phyloP scores from a whole-genome alignment of 2,888 invertebrate species.

The Hydraecia micacea region DNA sequence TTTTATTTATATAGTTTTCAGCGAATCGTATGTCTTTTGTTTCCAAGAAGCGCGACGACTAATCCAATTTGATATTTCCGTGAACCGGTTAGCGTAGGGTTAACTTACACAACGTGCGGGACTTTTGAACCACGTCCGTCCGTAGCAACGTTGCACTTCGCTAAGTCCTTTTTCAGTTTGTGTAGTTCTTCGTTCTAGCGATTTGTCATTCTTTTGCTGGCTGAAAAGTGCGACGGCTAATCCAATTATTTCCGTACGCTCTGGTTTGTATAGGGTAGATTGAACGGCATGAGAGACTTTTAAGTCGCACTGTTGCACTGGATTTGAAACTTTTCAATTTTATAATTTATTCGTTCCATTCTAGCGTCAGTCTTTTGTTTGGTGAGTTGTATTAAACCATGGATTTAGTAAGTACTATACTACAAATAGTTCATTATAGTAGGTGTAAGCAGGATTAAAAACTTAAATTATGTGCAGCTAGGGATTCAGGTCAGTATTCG shows the following conservation, averaged over 20 bases:
- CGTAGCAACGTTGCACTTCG: neutral
- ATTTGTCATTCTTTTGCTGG: constrained; percentile 7
- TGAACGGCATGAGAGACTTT: constrained; percentile 22
- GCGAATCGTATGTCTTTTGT: neutral
- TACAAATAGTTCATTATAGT: neutral
- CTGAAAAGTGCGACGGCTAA: constrained; percentile 15
- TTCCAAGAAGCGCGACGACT: neutral
- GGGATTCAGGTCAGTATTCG: constrained; percentile 1
- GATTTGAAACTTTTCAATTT: constrained; percentile 6
- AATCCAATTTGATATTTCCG: constrained; percentile 29
- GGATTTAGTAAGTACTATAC: neutral
- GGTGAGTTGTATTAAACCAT: neutral
- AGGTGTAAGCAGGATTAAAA: constrained; percentile 2
- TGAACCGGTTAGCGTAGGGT: neutral
- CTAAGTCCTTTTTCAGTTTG: constrained; percentile 13
- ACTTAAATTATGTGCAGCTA: constrained; percentile 12
- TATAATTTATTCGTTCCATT: constrained; percentile 12
- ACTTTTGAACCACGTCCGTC: constrained; percentile 2
- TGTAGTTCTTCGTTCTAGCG: constrained; percentile 20
- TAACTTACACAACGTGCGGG: neutral
- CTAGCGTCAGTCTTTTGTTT: constrained; percentile 17
- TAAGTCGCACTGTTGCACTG: constrained; percentile 12
- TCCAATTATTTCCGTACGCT: constrained; percentile 31
- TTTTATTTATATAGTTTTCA: neutral
- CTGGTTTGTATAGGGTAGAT: constrained; percentile 22